Percentiles rank a stretch among this genome's conserved stretches.
Evolutionary conservation across 2,113 vertebrate species (phyloP).

Genomic region (Grallaria varia): DNA sequence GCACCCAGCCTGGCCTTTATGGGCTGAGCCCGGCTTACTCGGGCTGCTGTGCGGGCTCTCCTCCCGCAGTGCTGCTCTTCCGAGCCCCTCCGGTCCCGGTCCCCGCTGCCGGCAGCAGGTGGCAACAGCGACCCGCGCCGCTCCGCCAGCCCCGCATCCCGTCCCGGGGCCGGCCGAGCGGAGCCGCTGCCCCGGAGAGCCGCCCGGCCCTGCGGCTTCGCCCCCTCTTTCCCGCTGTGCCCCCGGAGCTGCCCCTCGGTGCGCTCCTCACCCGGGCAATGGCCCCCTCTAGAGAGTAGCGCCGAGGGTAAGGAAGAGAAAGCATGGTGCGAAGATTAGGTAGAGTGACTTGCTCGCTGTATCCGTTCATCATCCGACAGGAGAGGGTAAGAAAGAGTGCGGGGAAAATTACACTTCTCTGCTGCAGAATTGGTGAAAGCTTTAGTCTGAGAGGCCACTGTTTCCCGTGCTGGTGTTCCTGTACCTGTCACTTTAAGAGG

Average conservation of each 20-base stretch:
- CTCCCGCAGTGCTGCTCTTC: rapidly evolving
- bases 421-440: background rate
- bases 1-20: rapidly evolving
- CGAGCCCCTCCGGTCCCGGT: background rate
- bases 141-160: background rate
- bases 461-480: background rate
- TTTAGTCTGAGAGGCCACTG: background rate
- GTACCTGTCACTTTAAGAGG: background rate
- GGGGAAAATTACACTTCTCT: rapidly evolving
- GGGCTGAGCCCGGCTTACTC: rapidly evolving
- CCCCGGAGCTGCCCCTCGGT: background rate
- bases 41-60: rapidly evolving
- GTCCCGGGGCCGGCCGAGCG: background rate
- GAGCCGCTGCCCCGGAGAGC: too few species aligned
- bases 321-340: background rate
- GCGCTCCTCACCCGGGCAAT: rapidly evolving
- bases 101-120: background rate
- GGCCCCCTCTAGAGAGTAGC: rapidly evolving
- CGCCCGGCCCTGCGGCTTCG: background rate
- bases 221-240: rapidly evolving
- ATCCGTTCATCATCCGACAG: too few species aligned
- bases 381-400: background rate
- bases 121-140: background rate
- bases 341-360: background rate
- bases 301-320: background rate